A percentile compares a stretch with the other conserved stretches of the same genome.
Evolutionary conservation across 2,797 vertebrate species (phyloP).

Genomic region (Anolis apletophallus): DNA sequence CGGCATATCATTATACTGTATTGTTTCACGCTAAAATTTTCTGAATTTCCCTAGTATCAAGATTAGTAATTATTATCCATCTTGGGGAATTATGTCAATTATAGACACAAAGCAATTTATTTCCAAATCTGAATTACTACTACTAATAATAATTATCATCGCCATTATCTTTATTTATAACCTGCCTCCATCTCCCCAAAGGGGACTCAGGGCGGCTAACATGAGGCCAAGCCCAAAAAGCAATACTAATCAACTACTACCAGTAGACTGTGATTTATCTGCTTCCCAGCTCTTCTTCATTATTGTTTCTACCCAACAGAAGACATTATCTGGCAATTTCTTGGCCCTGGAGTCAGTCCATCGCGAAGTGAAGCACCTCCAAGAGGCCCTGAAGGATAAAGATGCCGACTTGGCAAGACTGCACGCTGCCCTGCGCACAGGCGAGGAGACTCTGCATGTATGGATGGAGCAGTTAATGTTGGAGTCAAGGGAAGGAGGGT

Average conservation of each 20-base stretch:
- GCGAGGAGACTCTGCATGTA: constrained; percentile 58
- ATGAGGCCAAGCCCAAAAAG: too few species aligned
- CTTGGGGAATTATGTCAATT: neutral
- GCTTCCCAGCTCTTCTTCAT: neutral
- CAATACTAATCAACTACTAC: too few species aligned
- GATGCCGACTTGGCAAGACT: constrained; percentile 43
- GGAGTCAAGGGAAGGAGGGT: neutral
- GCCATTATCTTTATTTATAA: too few species aligned
- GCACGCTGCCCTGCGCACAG: constrained; percentile 20
- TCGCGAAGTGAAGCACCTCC: constrained; percentile 28
- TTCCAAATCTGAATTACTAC: too few species aligned
- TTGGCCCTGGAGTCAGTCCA: constrained; percentile 24
- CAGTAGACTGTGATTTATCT: too few species aligned
- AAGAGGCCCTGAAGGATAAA: constrained; percentile 35
- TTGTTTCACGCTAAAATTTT: too few species aligned
- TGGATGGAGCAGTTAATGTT: constrained; percentile 7
- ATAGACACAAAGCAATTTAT: neutral
- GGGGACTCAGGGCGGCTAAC: too few species aligned
- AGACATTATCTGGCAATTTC: neutral
- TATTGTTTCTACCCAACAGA: neutral
- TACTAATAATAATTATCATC: too few species aligned
- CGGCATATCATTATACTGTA: too few species aligned
- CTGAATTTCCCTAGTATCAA: neutral
- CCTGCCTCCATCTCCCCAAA: too few species aligned
- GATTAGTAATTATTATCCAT: too few species aligned